Percentiles rank a stretch among this genome's conserved stretches.
Evolutionary conservation across 1,140 invertebrate species (phyloP).

Genomic region (Zaprionus camerounensis): DNA sequence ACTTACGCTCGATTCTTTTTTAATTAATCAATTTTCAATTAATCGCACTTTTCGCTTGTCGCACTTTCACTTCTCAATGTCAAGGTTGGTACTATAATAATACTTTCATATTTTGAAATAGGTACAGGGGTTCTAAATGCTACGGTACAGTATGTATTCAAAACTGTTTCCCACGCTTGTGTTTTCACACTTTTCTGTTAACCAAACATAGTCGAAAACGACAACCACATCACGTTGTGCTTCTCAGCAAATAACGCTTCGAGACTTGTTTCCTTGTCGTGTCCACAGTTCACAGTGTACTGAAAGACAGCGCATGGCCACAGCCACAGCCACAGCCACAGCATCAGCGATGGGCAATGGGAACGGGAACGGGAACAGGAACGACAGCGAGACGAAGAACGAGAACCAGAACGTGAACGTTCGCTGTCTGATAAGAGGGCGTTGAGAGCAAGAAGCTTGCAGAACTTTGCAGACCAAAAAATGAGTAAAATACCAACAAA

Average conservation of each 20-base stretch:
- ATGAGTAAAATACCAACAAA: background rate
- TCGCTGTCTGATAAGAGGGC: slow-evolving; percentile 59
- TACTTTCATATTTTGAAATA: slow-evolving; percentile 20
- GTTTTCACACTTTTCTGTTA: slow-evolving; percentile 27
- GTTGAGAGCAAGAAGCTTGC: slow-evolving; percentile 43
- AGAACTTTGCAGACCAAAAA: slow-evolving; percentile 31
- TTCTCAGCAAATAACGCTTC: slow-evolving; percentile 26
- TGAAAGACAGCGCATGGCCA: slow-evolving; percentile 59
- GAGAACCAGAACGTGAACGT: slow-evolving; percentile 25
- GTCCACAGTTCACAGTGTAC: slow-evolving; percentile 67
- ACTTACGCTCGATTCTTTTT: slow-evolving; percentile 26
- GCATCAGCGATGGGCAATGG: slow-evolving; percentile 53
- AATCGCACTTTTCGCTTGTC: slow-evolving; percentile 4
- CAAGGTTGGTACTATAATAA: slow-evolving; percentile 17
- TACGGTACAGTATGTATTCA: background rate
- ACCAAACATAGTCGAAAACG: slow-evolving; percentile 12
- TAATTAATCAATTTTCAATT: slow-evolving; percentile 21
- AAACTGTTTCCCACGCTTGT: slow-evolving; percentile 12
- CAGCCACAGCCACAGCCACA: slow-evolving; percentile 61
- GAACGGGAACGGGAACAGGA: slow-evolving; percentile 13
- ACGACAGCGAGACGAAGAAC: slow-evolving; percentile 20
- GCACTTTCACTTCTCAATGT: slow-evolving; percentile 30
- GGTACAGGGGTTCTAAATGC: background rate
- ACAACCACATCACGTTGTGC: slow-evolving; percentile 20
- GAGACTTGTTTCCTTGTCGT: slow-evolving; percentile 52